A percentile compares a stretch with the other conserved stretches of the same genome.
Evolutionary conservation across 2,113 vertebrate genomes (phyloP).

Genomic region (Brachyhypopomus gauderio): DNA sequence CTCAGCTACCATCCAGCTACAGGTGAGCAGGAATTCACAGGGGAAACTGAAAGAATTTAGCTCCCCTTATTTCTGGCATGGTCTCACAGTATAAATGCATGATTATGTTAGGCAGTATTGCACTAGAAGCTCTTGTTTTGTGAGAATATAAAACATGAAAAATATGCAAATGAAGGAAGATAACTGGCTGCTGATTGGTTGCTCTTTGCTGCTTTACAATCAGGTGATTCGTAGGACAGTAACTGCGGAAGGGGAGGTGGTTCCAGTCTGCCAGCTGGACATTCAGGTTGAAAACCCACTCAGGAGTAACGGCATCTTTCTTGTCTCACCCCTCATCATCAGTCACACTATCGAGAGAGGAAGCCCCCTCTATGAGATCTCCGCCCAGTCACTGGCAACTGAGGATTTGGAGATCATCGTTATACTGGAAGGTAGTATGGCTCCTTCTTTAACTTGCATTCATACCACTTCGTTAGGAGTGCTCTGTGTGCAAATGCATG

Average conservation of each 20-base stretch:
- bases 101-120: too few relatives aligned
- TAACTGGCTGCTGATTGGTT: not conserved
- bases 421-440: slow-evolving; percentile 75
- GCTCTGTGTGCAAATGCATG: not conserved
- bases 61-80: not conserved
- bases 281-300: slow-evolving; percentile 84
- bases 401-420: slow-evolving; percentile 81
- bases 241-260: slow-evolving; percentile 78
- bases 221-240: slow-evolving; percentile 79
- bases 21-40: slow-evolving; percentile 63
- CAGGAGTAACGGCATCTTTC: slow-evolving; percentile 81
- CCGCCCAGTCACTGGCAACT: slow-evolving; percentile 70
- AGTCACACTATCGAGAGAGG: slow-evolving; percentile 81
- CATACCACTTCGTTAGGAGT: not conserved
- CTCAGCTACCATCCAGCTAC: slow-evolving; percentile 80
- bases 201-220: not conserved
- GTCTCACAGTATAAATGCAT: too few relatives aligned
- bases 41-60: not conserved
- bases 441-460: not conserved
- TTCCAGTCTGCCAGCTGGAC: slow-evolving; percentile 82
- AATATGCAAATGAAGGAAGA: too few relatives aligned
- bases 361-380: slow-evolving; percentile 79
- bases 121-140: too few relatives aligned
- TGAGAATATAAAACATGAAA: too few relatives aligned
- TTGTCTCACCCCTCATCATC: slow-evolving; percentile 82